Evolutionary conservation across 2,113 vertebrate genomes (phyloP).

Genomic region (Cettia cetti): DNA sequence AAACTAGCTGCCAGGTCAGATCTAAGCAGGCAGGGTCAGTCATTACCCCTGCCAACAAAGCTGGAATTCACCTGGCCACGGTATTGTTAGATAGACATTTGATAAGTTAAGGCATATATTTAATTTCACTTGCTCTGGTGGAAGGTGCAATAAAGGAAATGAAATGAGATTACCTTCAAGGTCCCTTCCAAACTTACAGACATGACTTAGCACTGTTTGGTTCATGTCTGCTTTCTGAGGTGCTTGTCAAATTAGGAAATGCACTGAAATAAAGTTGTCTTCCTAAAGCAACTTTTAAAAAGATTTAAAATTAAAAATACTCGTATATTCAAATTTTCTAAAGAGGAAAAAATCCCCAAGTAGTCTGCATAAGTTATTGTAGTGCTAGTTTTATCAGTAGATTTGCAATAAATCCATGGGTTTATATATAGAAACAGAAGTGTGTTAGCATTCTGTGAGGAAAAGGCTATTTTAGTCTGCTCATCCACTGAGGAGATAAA

Average conservation of each 20-base stretch:
- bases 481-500: slow-evolving; percentile 18
- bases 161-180: not conserved
- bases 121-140: not conserved
- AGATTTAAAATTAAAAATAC: not conserved
- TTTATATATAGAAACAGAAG: not conserved
- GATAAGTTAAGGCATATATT: not conserved
- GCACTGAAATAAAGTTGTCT: not conserved
- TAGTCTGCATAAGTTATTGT: not conserved
- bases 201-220: not conserved
- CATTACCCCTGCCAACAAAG: not conserved
- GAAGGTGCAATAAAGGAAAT: not conserved
- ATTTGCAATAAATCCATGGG: not conserved
- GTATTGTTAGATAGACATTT: not conserved
- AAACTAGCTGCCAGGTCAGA: not conserved
- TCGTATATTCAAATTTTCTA: not conserved
- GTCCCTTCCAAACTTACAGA: not conserved
- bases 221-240: not conserved
- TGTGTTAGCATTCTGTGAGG: slow-evolving; percentile 6
- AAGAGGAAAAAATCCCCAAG: not conserved
- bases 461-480: slow-evolving; percentile 40
- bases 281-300: not conserved
- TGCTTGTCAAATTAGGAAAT: not conserved
- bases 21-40: not conserved
- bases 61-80: not conserved
- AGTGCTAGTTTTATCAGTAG: not conserved